phyloP scores from a whole-genome alignment of 2,797 vertebrate genomes.

The Taenioides sp. region DNA sequence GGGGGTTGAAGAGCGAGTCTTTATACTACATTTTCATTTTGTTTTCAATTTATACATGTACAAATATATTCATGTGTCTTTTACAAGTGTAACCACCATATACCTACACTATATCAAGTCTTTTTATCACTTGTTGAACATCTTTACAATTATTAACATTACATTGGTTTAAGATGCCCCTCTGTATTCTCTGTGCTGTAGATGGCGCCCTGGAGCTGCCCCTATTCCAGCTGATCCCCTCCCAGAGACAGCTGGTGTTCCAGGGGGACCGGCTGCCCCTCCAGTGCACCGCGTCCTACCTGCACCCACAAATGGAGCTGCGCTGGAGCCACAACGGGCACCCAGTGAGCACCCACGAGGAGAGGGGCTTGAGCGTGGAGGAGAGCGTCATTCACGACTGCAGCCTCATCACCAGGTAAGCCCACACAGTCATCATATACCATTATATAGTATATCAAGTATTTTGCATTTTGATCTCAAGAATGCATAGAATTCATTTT shows the following conservation, averaged over 20 bases:
- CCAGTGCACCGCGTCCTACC: conserved; percentile 86
- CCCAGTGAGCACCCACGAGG: conserved; percentile 77
- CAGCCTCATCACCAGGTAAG: conserved; percentile 88
- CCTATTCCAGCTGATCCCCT: conserved; percentile 90
- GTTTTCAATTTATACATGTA: too few relatives aligned
- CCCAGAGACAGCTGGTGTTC: conserved; percentile 90
- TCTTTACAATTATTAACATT: too few relatives aligned
- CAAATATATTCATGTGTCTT: too few relatives aligned
- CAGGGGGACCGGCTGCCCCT: conserved; percentile 87
- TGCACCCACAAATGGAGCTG: conserved; percentile 79
- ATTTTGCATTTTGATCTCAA: neutral
- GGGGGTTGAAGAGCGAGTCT: too few relatives aligned
- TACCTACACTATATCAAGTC: too few relatives aligned
- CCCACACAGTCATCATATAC: too few relatives aligned
- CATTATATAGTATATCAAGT: too few relatives aligned
- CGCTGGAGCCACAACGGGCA: conserved; percentile 83
- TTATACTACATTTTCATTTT: too few relatives aligned
- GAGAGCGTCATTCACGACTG: conserved; percentile 90
- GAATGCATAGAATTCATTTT: too few relatives aligned
- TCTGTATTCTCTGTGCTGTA: conserved; percentile 47
- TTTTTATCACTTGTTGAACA: too few relatives aligned
- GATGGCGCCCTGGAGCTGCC: conserved; percentile 86
- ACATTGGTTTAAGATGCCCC: neutral
- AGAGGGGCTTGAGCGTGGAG: conserved; percentile 83
- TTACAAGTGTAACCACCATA: too few relatives aligned